Evolutionary conservation across 1,140 invertebrate species (phyloP), one percentile per base, ranked within the genome.

Genomic region (Epicauta chinensis): DNA sequence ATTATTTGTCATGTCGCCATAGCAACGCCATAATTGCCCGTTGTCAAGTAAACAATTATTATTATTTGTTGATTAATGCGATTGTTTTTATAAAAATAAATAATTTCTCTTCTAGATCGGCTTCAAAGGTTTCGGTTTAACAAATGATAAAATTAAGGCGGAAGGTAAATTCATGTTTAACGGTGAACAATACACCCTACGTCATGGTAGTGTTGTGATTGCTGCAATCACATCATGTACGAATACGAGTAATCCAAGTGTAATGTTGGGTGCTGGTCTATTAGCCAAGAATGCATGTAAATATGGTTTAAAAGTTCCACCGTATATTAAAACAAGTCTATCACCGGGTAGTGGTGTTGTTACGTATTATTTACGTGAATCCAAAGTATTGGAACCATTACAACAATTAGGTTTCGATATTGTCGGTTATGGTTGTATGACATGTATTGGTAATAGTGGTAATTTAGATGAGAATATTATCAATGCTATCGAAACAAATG

Each of bases 201-300:
- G 69, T 1, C 95, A 98, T 72, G 95, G 95, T 4, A 93, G 91
- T 1, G 93, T 98, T 7, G 88, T 99, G 12, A 97, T 98, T 60
- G 93, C 94, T 0, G 94, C 96, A 14, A 98, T 99, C 56, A 99
- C 96, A 1, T 93, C 89, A 36, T 98, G 96, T 73, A 99, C 96
- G 11, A 99, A 99, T 70, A 98, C 96, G 2, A 93, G 89, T 53
- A 99, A 99, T 71, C 96, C 97, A 0, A 93, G 90, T 57, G 94
- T 98, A 3, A 98, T 98, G 94, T 76, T 98, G 13, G 94, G 91
- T 29, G 93, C 91, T 7, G 95, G 95, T 66, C 67, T 98, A 0
- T 69, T 98, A 40, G 94, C 94, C 0, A 93, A 92, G 73, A 98
- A 97, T 51, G 97, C 97, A 0, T 89, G 97, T 0, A 87, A 92